These are phyloP conservation scores for Cardiocondyla obscurior DNA, from an alignment of 1,140 invertebrate genomes.

Conservation along the genomic window DNA sequence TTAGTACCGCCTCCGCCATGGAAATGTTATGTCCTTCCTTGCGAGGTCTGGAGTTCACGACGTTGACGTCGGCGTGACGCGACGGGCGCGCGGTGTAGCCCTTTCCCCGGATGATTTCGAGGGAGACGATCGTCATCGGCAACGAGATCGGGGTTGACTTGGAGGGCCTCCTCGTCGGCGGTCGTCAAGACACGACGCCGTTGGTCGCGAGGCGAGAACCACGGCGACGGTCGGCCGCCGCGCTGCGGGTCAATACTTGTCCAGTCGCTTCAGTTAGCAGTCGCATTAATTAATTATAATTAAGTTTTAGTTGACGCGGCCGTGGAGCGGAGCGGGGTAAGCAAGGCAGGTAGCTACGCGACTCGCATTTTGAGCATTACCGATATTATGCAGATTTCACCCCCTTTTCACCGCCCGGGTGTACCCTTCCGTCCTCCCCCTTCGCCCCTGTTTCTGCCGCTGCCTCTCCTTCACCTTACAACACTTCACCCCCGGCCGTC, in stretches of 20 bases:
- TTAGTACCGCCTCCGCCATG: slow-evolving; percentile 75
- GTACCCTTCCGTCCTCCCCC: slow-evolving; percentile 7
- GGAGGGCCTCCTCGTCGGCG: background rate
- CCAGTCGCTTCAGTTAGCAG: slow-evolving; percentile 79
- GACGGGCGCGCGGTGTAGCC: background rate
- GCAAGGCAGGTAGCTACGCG: slow-evolving; percentile 79
- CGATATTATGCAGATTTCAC: slow-evolving; percentile 83
- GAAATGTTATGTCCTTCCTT: slow-evolving; percentile 75
- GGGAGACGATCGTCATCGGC: background rate
- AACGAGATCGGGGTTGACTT: background rate
- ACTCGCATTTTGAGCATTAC: slow-evolving; percentile 83
- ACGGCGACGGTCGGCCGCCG: slow-evolving; percentile 45
- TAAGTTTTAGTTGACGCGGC: slow-evolving; percentile 90
- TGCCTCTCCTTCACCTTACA: slow-evolving; percentile 50
- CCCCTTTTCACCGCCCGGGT: background rate
- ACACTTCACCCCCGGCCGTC: slow-evolving; percentile 9
- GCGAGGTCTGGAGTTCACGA: slow-evolving; percentile 35
- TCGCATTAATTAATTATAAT: slow-evolving; percentile 91
- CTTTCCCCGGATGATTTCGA: background rate
- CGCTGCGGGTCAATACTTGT: slow-evolving; percentile 77
- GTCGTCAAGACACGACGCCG: background rate
- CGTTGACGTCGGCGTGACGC: background rate
- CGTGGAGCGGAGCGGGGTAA: slow-evolving; percentile 77
- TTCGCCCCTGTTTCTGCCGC: slow-evolving; percentile 30
- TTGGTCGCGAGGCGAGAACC: slow-evolving; percentile 43